Base-by-base conservation (phyloP, 2,797 vertebrate genomes). In the Arctocebus calabarensis region DNA sequence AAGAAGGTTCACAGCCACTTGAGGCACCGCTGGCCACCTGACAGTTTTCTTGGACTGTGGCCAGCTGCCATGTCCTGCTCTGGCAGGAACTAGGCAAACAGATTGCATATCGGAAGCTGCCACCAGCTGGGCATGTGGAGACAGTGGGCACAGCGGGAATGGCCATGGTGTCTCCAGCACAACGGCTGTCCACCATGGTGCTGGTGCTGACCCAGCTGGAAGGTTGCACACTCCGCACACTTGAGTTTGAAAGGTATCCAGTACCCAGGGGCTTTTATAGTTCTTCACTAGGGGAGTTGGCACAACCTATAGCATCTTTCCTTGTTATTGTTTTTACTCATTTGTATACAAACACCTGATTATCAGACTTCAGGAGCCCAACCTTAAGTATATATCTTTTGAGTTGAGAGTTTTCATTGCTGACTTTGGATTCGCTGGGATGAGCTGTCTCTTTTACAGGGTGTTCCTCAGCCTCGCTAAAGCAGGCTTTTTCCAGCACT, bases 61-160 rank as follows among this genome's bases (percentile, higher is more conserved):
- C 86, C 77, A 97, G 40, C 32, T 97, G 97, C 97, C 97, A 97
- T 0, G 91, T 98, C 75, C 90, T 97, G 11, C 81, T 96, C 68
- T 10, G 57, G 92, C 95, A 97, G 68, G 95, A 96, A 74, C 97
- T 97, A 77, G 97, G 97, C 91, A 97, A 48, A 66, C 52, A 66
- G 84, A 96, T 48, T 13, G 75, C 59, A 7, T 86, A 91, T 66
- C 2, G 40, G 85, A 94, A 91, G 59, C 32, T 43, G 34, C 62
- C 19, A 52, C 68, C 66, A 4, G 32, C 52, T 32, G 90, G 59
- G 57, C 68, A 59, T 11, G 9, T 16, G 79, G 90, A 71, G 14
- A 55, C 20, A 75, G 93, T 45, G 32, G 94, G 66, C 81, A 78
- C 73, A 43, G 92, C 48, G 82, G 96, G 74, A 22, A 78, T 13